Conservation (phyloP, 2,888 invertebrate genomes). For the Oasisia sp. region DNA sequence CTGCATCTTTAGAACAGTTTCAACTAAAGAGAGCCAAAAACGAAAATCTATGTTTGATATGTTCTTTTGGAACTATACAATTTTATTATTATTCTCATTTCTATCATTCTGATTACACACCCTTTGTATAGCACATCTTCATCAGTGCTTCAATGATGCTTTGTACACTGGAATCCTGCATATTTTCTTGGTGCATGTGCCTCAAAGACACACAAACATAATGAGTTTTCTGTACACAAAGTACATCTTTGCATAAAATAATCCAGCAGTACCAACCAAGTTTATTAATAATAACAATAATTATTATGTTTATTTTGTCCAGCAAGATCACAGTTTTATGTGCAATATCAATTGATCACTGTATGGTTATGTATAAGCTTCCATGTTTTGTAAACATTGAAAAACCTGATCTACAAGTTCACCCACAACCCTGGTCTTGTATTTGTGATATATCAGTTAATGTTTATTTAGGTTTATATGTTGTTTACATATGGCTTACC, state of each 20-base stretch:
- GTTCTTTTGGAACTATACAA: no score
- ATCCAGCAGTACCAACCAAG: neutral
- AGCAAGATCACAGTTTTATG: no score
- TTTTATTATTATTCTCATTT: no score
- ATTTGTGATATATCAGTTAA: no score
- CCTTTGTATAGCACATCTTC: neutral
- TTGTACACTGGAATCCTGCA: no score
- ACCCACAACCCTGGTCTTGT: no score
- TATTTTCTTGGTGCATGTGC: no score
- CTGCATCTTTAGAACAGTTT: neutral
- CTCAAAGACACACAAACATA: no score
- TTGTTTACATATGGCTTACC: no score
- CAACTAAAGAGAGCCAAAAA: neutral
- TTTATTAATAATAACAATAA: neutral
- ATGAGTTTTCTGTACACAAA: neutral
- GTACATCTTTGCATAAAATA: neutral
- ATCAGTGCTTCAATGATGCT: neutral
- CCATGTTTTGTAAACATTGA: no score
- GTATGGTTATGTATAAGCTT: neutral
- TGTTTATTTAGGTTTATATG: no score
- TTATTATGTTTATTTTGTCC: neutral
- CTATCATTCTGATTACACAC: neutral
- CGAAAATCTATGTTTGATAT: neutral
- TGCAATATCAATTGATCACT: neutral
- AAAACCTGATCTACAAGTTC: no score